phyloP scores from a whole-genome alignment of 1,140 invertebrate genomes.

The Drosophila nannoptera region DNA sequence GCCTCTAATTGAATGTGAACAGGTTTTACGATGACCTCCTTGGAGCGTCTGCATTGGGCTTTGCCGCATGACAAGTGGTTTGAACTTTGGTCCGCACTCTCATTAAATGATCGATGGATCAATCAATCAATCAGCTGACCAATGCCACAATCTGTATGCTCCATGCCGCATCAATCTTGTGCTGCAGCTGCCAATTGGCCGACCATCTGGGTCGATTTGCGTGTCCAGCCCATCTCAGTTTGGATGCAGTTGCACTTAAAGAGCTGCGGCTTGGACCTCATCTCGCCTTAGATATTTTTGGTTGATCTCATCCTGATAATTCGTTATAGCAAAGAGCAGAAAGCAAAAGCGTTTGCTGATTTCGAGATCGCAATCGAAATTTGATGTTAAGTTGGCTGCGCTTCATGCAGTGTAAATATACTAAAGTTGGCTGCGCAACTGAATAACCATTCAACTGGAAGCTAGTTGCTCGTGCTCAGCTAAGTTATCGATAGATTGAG shows the following conservation, averaged over 20 bases:
- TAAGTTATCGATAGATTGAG: too few species aligned
- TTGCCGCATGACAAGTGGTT: conserved; percentile 32
- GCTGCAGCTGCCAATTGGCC: conserved; percentile 25
- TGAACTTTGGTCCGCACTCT: conserved; percentile 17
- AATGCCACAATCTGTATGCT: conserved; percentile 11
- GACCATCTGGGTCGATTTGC: conserved; percentile 27
- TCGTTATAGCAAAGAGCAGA: too few species aligned
- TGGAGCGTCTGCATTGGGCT: conserved; percentile 6
- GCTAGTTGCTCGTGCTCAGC: too few species aligned
- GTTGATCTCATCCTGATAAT: too few species aligned
- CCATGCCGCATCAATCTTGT: conserved; percentile 37
- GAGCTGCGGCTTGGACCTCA: too few species aligned
- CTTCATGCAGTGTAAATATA: too few species aligned
- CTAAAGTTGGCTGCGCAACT: too few species aligned
- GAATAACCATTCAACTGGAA: too few species aligned
- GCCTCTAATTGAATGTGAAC: conserved; percentile 18
- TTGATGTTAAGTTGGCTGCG: too few species aligned
- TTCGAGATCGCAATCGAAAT: too few species aligned
- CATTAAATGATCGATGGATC: conserved; percentile 40
- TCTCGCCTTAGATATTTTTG: too few species aligned
- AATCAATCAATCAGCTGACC: conserved; percentile 19
- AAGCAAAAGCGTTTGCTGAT: too few species aligned
- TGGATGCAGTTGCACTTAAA: neutral
- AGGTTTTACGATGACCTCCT: neutral
- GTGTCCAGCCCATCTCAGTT: neutral